phyloP scores from a whole-genome alignment of 2,888 invertebrate species.

The Dynastes tityus region DNA sequence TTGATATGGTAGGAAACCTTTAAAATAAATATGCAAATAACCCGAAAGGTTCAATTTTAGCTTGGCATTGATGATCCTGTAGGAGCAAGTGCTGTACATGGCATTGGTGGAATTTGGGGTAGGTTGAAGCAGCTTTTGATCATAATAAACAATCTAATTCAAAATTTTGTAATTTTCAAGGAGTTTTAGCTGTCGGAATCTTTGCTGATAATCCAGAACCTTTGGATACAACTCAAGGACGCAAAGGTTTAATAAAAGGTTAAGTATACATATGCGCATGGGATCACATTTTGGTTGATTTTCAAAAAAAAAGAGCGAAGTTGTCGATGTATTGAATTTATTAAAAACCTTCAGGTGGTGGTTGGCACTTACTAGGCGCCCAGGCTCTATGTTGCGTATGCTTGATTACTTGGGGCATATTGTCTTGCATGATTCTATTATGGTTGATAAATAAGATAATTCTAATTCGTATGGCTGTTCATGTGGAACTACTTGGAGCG shows the following conservation, averaged over 20 bases:
- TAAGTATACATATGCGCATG: too few species aligned
- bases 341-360: conserved; percentile 78
- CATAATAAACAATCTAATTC: not conserved
- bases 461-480: conserved; percentile 88
- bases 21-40: not conserved
- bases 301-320: too few species aligned
- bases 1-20: conserved; percentile 75
- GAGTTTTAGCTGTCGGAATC: conserved; percentile 89
- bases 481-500: conserved; percentile 90
- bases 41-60: conserved; percentile 59
- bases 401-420: conserved; percentile 82
- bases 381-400: conserved; percentile 84
- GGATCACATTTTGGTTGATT: too few species aligned
- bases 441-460: conserved; percentile 86
- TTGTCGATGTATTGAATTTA: too few species aligned
- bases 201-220: conserved; percentile 91
- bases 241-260: conserved; percentile 85
- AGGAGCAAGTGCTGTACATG: conserved; percentile 92
- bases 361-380: conserved; percentile 89
- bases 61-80: conserved; percentile 92
- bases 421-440: conserved; percentile 81
- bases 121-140: conserved; percentile 55
- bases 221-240: conserved; percentile 84
- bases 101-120: conserved; percentile 84
- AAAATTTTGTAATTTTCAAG: conserved; percentile 70